A percentile compares a stretch with the other conserved stretches of the same genome.
Evolutionary conservation across 92 coral and sea anemone genomes (phyloP).

Genomic region (Plumapathes pennacea): DNA sequence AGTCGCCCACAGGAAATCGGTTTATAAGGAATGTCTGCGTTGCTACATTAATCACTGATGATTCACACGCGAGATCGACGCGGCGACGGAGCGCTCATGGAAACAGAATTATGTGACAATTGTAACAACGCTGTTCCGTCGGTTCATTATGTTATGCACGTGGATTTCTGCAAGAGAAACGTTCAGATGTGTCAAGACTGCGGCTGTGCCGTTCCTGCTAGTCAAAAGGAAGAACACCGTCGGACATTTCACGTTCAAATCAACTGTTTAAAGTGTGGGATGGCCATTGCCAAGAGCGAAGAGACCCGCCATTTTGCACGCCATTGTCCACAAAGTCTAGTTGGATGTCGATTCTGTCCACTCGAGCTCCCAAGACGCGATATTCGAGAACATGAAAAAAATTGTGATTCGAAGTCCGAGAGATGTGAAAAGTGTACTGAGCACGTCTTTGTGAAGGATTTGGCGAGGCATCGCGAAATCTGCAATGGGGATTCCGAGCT

Average conservation of each 20-base stretch:
- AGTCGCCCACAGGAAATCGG: too few species aligned
- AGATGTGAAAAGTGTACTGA: slow-evolving; percentile 68
- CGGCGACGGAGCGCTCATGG: too few species aligned
- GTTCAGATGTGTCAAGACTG: slow-evolving; percentile 64
- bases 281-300: slow-evolving; percentile 25
- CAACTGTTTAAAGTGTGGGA: slow-evolving; percentile 49
- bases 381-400: slow-evolving; percentile 67
- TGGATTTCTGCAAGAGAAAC: slow-evolving; percentile 73
- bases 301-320: slow-evolving; percentile 38
- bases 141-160: slow-evolving; percentile 83
- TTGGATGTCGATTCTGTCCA: slow-evolving; percentile 66
- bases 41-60: too few species aligned
- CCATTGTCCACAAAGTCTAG: slow-evolving; percentile 42
- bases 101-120: slow-evolving; percentile 25
- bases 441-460: slow-evolving; percentile 63
- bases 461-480: slow-evolving; percentile 40
- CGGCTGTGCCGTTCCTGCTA: slow-evolving; percentile 61
- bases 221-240: slow-evolving; percentile 68
- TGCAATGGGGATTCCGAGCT: slow-evolving; percentile 11
- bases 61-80: too few species aligned
- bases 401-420: slow-evolving; percentile 90
- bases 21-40: too few species aligned
- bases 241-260: slow-evolving; percentile 65
- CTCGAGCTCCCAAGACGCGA: slow-evolving; percentile 53
- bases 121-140: slow-evolving; percentile 72